Conservation (phyloP, 2,888 invertebrate species). For the Athripsodes cinereus region DNA sequence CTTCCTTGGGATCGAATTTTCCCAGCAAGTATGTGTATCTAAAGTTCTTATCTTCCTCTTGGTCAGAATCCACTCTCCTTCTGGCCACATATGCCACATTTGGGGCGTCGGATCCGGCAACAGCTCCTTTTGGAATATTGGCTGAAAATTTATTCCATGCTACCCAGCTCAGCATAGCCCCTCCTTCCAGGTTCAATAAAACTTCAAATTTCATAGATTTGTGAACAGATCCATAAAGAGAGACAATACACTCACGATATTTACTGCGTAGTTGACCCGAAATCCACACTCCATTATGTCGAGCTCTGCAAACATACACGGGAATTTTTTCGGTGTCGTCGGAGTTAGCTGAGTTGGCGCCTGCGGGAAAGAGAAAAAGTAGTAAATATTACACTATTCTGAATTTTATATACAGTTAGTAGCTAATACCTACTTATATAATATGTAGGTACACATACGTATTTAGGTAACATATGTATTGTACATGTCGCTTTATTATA, state of each 20-base stretch:
- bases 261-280: conserved; percentile 62
- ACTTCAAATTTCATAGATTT: conserved; percentile 61
- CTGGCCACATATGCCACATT: conserved; percentile 43
- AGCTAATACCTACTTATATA: too few relatives aligned
- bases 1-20: conserved; percentile 59
- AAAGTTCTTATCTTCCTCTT: conserved; percentile 21
- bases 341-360: conserved; percentile 20
- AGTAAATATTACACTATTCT: too few relatives aligned
- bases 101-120: conserved; percentile 48
- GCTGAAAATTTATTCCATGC: conserved; percentile 64
- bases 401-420: too few relatives aligned
- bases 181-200: conserved; percentile 69
- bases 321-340: conserved; percentile 28
- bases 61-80: conserved; percentile 38
- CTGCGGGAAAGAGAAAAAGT: conserved; percentile 7
- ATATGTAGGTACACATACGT: not conserved
- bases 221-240: conserved; percentile 52
- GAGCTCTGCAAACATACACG: conserved; percentile 70
- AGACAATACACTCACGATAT: conserved; percentile 57
- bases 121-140: conserved; percentile 60
- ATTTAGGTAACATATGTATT: not conserved
- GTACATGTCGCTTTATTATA: too few relatives aligned
- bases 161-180: conserved; percentile 70
- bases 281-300: conserved; percentile 66
- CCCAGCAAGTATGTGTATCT: conserved; percentile 60